Percentiles rank a stretch among this genome's conserved stretches.
These are phyloP conservation scores for Nycticryphes semicollaris DNA, from an alignment of 2,113 vertebrate species.

Conservation along the genomic window DNA sequence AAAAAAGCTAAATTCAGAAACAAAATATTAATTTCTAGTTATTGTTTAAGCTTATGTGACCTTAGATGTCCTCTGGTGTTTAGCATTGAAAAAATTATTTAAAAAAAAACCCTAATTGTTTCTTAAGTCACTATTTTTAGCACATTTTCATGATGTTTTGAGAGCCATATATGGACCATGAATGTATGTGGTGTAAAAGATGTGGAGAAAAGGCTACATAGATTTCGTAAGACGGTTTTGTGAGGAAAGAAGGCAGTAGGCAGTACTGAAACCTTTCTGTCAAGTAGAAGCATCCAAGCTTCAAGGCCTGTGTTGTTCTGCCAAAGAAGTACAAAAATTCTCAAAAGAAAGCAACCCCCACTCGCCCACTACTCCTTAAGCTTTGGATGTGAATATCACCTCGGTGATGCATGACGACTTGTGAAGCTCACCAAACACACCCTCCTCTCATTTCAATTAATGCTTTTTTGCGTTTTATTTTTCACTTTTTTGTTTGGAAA, in stretches of 20 bases:
- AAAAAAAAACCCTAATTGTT: background rate
- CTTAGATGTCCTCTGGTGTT: background rate
- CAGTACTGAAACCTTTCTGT: background rate
- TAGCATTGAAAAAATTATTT: background rate
- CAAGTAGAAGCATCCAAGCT: background rate
- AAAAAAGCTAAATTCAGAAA: background rate
- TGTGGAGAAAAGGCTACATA: background rate
- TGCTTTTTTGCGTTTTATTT: background rate
- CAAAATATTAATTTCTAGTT: background rate
- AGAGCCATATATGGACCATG: accelerated
- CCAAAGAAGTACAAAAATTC: background rate
- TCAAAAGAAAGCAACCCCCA: background rate
- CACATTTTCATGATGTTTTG: background rate
- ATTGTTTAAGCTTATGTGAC: background rate
- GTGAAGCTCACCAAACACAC: background rate
- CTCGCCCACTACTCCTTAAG: accelerated
- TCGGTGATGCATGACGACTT: background rate
- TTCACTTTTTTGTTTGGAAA: background rate
- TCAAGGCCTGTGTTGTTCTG: background rate
- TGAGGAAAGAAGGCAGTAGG: background rate
- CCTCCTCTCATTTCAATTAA: background rate
- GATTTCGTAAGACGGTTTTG: background rate
- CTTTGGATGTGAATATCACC: background rate
- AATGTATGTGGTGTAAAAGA: background rate
- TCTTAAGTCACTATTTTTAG: background rate